Evolutionary conservation across 2,888 invertebrate species (phyloP).

Genomic region (Prosapia bicincta): DNA sequence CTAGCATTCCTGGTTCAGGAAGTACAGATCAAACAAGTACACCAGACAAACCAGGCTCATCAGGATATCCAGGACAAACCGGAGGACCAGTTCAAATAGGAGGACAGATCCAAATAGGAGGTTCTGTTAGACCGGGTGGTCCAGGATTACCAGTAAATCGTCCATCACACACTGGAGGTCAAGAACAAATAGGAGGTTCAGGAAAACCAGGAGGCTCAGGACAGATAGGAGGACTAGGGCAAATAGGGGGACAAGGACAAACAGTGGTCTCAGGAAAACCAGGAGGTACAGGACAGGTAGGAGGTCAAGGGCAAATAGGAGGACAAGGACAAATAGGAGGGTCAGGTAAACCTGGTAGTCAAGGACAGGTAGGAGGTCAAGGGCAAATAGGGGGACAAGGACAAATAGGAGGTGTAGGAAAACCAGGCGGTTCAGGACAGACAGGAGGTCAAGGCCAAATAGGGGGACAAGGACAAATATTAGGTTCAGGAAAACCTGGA

Average conservation of each 20-base stretch:
- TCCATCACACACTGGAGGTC: slow-evolving; percentile 23
- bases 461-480: slow-evolving; percentile 23
- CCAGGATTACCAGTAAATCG: slow-evolving; percentile 50
- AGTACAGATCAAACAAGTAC: slow-evolving; percentile 24
- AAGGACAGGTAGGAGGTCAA: slow-evolving; percentile 43
- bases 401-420: slow-evolving; percentile 32
- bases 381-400: slow-evolving; percentile 37
- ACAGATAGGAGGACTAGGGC: slow-evolving; percentile 27
- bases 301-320: slow-evolving; percentile 33
- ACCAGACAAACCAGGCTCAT: slow-evolving; percentile 40
- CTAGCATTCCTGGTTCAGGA: slow-evolving; percentile 23
- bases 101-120: slow-evolving; percentile 31
- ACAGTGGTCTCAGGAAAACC: slow-evolving; percentile 38
- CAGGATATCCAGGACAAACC: slow-evolving; percentile 41
- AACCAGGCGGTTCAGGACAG: slow-evolving; percentile 41
- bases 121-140: slow-evolving; percentile 49
- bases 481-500: slow-evolving; percentile 33
- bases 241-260: slow-evolving; percentile 38
- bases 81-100: slow-evolving; percentile 43
- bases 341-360: slow-evolving; percentile 42
- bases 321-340: slow-evolving; percentile 49
- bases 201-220: slow-evolving; percentile 35
- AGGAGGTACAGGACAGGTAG: slow-evolving; percentile 40
- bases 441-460: slow-evolving; percentile 46
- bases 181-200: slow-evolving; percentile 39